Conservation (phyloP, 2,113 vertebrate genomes). For the Neogobius melanostomus region DNA sequence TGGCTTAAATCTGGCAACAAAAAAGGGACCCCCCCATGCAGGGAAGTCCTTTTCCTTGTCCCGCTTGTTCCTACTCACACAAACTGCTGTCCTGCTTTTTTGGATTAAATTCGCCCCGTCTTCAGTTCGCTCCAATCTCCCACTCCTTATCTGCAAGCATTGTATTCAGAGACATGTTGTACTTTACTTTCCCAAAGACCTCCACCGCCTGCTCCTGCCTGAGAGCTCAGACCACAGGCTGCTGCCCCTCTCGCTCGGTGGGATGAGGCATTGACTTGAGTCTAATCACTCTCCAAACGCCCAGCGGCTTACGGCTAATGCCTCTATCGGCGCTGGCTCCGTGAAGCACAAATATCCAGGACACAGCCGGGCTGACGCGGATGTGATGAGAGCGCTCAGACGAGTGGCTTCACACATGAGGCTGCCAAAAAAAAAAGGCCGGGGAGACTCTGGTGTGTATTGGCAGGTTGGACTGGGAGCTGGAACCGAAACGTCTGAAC, state of each 20-base stretch:
- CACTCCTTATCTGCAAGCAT: too few species aligned
- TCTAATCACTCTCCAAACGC: conserved; percentile 56
- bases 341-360: conserved; percentile 46
- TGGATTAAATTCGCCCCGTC: too few species aligned
- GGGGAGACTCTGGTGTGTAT: conserved; percentile 16
- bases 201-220: conserved; percentile 14
- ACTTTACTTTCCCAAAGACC: too few species aligned
- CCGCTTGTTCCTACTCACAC: too few species aligned
- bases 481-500: background rate
- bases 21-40: too few species aligned
- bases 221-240: conserved; percentile 30
- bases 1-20: too few species aligned
- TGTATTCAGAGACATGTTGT: too few species aligned
- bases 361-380: conserved; percentile 29
- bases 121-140: too few species aligned
- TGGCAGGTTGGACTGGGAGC: background rate
- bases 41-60: too few species aligned
- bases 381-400: conserved; percentile 12
- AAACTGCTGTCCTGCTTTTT: too few species aligned
- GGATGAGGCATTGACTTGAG: conserved; percentile 45
- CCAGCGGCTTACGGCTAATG: conserved; percentile 48
- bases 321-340: conserved; percentile 49
- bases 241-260: conserved; percentile 11
- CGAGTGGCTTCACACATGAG: conserved; percentile 2
- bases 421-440: conserved; percentile 1